phyloP scores from a whole-genome alignment of 2,888 invertebrate genomes.

The Eupsilia transversa region DNA sequence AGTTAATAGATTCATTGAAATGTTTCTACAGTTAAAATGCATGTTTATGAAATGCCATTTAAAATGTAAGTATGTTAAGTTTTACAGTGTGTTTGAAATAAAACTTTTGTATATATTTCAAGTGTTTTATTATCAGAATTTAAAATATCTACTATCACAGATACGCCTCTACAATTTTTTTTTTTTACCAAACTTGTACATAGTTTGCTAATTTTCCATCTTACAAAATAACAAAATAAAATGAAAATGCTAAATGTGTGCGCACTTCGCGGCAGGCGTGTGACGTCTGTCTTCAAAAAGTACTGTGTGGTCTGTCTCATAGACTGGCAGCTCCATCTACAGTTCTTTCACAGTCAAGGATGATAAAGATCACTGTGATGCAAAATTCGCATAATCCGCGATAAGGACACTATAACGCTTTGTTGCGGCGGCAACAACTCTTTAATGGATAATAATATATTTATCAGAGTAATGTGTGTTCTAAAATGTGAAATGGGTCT shows the following conservation, averaged over 20 bases:
- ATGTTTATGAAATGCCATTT: conserved; percentile 61
- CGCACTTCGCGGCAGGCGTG: neutral
- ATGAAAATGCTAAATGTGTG: neutral
- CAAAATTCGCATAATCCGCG: no score
- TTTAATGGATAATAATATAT: neutral
- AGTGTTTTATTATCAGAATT: conserved; percentile 55
- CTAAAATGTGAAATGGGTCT: neutral
- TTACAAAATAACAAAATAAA: neutral
- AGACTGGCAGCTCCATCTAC: neutral
- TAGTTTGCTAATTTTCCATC: neutral
- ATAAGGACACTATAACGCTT: no score
- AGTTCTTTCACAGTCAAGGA: neutral
- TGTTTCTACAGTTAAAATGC: conserved; percentile 35
- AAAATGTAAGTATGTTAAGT: conserved; percentile 64
- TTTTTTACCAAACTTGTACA: neutral
- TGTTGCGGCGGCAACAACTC: neutral
- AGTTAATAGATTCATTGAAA: conserved; percentile 10
- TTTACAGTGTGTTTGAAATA: conserved; percentile 74
- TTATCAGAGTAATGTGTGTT: neutral
- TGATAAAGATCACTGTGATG: neutral
- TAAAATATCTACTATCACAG: conserved; percentile 69
- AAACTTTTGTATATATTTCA: conserved; percentile 68
- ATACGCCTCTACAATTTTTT: conserved; percentile 17
- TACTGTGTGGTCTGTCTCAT: no score
- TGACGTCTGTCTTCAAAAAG: no score